Base-by-base conservation (phyloP, 2,888 invertebrate species). In the Sarcophaga subvicina region DNA sequence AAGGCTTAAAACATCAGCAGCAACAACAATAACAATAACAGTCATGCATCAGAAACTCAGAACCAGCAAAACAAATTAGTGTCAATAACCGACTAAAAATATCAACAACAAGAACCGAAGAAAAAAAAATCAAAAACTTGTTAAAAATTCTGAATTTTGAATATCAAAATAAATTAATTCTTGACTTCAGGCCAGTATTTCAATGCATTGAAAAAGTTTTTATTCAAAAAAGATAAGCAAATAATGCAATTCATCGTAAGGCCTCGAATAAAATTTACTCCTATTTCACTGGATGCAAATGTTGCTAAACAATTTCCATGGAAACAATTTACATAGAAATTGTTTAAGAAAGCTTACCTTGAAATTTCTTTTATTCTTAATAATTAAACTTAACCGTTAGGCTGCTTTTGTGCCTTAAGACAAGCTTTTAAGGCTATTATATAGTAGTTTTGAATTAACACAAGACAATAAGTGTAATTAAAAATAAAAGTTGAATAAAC, bases 1-100 rank as follows among this genome's bases (percentile, higher is more conserved):
- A 66, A 63, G 59, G 69, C 75, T 47, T 71, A 70, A 66, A 12
- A 54, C 14, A 63, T 47, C n/a, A 62, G 37, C 63, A 66, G 6
- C 47, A 70, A 59, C 14, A 20, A 62, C 0, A 54, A 71, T 0
- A 69, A 22, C 22, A 22, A 54, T 11, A 69, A 73, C 75, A 78
- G 67, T 59, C 49, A 60, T 70, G 59, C 63, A 25, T 25, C 27
- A 79, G n/a, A 54, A 69, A 47, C 4, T 17, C 27, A 73, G 17
- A 12, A 37, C 69, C 66, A 81, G 73, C 59, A 80, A 67, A 54
- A 70, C n/a, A 82, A 82, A 70, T 85, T 85, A 62, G 64, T 70
- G 85, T 85, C 85, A 85, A 85, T 85, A 79, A 82, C 82, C 81
- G 78, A 54, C 54, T 54, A 4, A 17, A 60, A 60, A 17, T 70